phyloP scores from a whole-genome alignment of 1,140 invertebrate species.

The Eubasilissa regina region DNA sequence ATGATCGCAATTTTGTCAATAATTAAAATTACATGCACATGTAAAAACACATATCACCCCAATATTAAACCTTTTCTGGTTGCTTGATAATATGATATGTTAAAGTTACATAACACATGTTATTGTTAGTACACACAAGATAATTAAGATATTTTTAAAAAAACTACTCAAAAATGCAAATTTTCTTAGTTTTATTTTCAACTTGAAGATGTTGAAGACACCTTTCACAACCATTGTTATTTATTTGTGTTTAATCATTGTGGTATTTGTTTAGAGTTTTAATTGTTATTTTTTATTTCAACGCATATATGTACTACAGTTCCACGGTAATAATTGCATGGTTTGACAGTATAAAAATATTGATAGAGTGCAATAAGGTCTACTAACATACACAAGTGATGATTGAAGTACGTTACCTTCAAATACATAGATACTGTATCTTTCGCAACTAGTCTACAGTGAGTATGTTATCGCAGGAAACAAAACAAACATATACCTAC shows the following conservation, averaged over 20 bases:
- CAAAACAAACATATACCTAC: background rate
- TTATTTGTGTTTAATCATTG: background rate
- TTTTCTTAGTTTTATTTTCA: background rate
- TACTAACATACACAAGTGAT: conserved; percentile 11
- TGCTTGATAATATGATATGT: too few species aligned
- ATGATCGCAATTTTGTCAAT: too few species aligned
- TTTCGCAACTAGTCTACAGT: conserved; percentile 18
- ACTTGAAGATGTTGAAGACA: too few species aligned
- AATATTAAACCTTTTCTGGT: too few species aligned
- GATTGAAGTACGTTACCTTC: conserved; percentile 4
- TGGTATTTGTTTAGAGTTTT: too few species aligned
- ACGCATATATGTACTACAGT: background rate
- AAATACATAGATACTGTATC: background rate
- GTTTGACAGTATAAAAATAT: conserved; percentile 3
- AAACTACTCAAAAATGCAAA: background rate
- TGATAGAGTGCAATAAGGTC: conserved; percentile 1
- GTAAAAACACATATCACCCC: too few species aligned
- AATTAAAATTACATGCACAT: too few species aligned
- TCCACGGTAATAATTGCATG: background rate
- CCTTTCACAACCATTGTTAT: background rate
- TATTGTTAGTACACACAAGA: too few species aligned
- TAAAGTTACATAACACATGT: too few species aligned
- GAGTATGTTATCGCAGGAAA: conserved; percentile 8
- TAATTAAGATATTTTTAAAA: too few species aligned
- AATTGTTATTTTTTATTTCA: background rate